Evolutionary conservation across 1,140 invertebrate species (phyloP).

Genomic region (Eubasilissa regina): DNA sequence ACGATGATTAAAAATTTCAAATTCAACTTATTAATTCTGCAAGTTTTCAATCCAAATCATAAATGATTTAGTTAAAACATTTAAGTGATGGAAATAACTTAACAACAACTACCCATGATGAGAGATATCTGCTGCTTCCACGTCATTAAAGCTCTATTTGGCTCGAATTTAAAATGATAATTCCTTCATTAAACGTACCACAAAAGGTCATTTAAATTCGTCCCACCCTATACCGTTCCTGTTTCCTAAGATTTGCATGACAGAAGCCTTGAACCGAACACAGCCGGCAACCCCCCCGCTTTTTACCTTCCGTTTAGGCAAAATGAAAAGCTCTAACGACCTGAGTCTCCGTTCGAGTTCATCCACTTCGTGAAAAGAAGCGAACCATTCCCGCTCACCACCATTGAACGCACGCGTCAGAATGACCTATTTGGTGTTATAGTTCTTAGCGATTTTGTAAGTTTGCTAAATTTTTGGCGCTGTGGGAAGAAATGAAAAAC

Average conservation of each 20-base stretch:
- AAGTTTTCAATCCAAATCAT: too few species aligned
- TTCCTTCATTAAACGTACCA: neutral
- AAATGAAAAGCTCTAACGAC: constrained; percentile 13
- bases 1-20: too few species aligned
- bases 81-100: too few species aligned
- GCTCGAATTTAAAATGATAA: neutral
- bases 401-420: neutral
- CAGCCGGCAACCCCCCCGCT: neutral
- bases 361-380: neutral
- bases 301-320: constrained; percentile 23
- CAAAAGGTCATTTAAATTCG: neutral
- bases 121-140: too few species aligned
- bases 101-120: too few species aligned
- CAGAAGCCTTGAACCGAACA: neutral
- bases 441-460: neutral
- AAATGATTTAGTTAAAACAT: too few species aligned
- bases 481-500: constrained; percentile 17
- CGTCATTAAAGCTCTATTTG: too few species aligned
- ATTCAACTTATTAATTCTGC: too few species aligned
- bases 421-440: neutral
- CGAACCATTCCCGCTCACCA: constrained; percentile 4
- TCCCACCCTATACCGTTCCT: neutral
- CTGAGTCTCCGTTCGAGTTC: neutral
- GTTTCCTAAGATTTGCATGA: constrained; percentile 13
- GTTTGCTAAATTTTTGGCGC: neutral